These are phyloP conservation scores for Mormyrus lacerda DNA, from an alignment of 2,113 vertebrate genomes.

Conservation along the genomic window DNA sequence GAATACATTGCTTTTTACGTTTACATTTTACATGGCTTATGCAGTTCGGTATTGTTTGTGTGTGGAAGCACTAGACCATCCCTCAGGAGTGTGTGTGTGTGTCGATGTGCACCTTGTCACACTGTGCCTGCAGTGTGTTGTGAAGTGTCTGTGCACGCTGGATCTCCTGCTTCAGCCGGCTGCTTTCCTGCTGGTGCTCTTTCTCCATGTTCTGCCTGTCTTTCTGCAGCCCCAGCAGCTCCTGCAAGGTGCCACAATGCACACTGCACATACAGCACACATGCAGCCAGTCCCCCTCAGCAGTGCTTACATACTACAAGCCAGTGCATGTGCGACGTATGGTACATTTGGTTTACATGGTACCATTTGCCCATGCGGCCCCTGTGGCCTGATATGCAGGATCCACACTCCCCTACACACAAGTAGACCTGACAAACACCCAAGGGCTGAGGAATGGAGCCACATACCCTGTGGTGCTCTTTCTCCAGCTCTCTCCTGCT, in stretches of 20 bases:
- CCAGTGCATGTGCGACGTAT: background rate
- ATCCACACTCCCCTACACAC: background rate
- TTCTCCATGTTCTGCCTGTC: conserved; percentile 53
- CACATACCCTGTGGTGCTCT: conserved; percentile 61
- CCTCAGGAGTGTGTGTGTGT: background rate
- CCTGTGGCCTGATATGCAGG: background rate
- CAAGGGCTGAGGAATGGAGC: background rate
- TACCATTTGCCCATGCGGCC: no score
- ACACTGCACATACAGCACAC: background rate
- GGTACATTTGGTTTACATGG: background rate
- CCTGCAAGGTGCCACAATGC: conserved; percentile 37
- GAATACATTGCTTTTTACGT: background rate
- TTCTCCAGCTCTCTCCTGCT: conserved; percentile 61
- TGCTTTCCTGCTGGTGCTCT: conserved; percentile 58
- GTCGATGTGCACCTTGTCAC: conserved; percentile 56
- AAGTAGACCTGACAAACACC: background rate
- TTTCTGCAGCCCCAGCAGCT: conserved; percentile 57
- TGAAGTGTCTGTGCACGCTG: conserved; percentile 59
- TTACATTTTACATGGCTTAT: background rate
- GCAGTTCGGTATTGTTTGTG: background rate
- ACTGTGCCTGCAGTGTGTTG: conserved; percentile 61
- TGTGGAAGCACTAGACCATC: background rate
- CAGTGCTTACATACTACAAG: background rate
- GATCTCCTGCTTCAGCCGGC: conserved; percentile 60
- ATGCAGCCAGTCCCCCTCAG: background rate